A percentile compares a stretch with the other conserved stretches of the same genome.
These are phyloP conservation scores for Mellivora capensis DNA, from an alignment of 2,113 vertebrate genomes.

Conservation along the genomic window DNA sequence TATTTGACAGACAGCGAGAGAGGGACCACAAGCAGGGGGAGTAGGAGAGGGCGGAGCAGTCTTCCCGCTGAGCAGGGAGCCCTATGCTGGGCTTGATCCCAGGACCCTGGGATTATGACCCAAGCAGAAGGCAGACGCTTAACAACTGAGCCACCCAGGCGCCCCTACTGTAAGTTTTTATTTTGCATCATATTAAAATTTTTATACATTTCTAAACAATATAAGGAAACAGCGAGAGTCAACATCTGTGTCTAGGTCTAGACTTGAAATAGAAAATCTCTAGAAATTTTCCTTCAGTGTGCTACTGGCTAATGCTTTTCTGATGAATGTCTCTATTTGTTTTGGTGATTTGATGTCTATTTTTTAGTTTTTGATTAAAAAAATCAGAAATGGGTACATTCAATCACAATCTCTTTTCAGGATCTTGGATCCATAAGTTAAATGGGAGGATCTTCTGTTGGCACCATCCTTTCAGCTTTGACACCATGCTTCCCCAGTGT, in stretches of 20 bases:
- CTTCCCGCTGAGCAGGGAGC: no score
- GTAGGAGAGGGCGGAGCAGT: no score
- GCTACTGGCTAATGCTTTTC: background rate
- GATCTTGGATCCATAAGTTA: background rate
- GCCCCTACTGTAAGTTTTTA: background rate
- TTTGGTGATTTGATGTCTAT: background rate
- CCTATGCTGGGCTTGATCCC: no score
- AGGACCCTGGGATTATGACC: no score
- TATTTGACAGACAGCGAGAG: no score
- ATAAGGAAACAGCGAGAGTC: background rate
- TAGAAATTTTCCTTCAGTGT: background rate
- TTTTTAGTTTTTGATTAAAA: background rate
- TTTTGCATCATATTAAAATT: background rate
- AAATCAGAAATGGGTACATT: background rate
- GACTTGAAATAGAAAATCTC: background rate
- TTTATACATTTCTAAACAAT: background rate
- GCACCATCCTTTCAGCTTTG: background rate
- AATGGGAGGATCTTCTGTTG: background rate
- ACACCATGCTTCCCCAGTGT: background rate
- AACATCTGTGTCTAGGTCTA: background rate
- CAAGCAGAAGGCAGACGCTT: no score
- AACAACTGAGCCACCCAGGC: no score
- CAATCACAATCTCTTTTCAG: background rate
- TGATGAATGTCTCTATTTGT: background rate
- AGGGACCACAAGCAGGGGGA: no score